Conservation (phyloP, 2,797 vertebrate species). For the Hydrophis major region DNA sequence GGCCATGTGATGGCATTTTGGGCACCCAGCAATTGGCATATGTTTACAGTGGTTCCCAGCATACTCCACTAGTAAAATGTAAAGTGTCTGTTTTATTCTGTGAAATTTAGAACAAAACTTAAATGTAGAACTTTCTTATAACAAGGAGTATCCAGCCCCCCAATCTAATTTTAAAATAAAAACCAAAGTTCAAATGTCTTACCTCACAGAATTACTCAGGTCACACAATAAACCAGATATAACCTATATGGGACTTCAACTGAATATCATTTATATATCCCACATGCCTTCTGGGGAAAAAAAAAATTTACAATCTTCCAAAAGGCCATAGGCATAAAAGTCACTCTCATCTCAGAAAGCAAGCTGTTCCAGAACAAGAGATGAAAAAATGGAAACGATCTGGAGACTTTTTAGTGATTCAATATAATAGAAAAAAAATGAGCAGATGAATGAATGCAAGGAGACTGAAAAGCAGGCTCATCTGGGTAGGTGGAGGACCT, state of each 20-base stretch:
- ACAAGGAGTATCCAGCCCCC: neutral
- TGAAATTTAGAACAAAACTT: neutral
- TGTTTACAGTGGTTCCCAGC: neutral
- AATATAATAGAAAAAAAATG: neutral
- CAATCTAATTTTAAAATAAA: neutral
- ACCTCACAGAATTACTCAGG: neutral
- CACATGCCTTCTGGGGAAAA: neutral
- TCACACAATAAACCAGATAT: neutral
- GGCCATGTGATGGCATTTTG: neutral
- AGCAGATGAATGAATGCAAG: neutral
- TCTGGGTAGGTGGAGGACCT: neutral
- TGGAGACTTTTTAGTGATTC: neutral
- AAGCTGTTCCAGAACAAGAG: neutral
- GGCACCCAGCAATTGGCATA: neutral
- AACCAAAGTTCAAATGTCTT: neutral
- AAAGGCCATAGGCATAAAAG: neutral
- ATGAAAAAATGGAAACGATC: neutral
- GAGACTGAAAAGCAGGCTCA: neutral
- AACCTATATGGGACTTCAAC: neutral
- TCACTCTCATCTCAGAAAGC: neutral
- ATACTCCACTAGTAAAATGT: neutral
- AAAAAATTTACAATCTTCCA: neutral
- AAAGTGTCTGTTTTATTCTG: neutral
- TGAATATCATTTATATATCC: neutral
- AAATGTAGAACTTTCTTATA: neutral